Base-by-base conservation (phyloP, 2,113 vertebrate species). In the Ceratotherium simum region DNA sequence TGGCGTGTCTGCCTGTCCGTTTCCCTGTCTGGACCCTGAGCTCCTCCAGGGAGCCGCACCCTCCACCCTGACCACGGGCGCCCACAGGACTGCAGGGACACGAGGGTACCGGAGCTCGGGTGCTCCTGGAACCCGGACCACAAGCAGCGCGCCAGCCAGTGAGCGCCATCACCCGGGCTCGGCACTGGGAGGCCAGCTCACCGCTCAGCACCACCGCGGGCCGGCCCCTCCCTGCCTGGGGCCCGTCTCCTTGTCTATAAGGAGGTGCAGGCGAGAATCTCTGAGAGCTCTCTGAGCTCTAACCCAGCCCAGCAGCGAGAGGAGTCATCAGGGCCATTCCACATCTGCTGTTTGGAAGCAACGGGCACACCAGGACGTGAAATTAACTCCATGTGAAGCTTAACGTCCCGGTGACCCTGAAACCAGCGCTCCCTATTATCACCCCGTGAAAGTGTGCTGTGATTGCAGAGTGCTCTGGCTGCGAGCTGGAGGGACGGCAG, bases 311-410 rank as follows among this genome's bases (percentile, higher is more conserved):
- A n/a, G 16, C 31, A 13, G 42, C 39, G 16, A 1, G 20, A 58
- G 36, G 5, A n/a, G 39, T 5, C 27, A 2, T 6, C 58, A 20
- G 48, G 18, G 5, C 7, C 0, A 11, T 12, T 1, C 8, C 48
- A 33, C 27, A 8, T 31, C 56, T 73, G 21, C 5, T 2, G 64
- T 39, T n/a, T 36, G 39, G 65, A 18, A 51, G 36, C 33, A 8
- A 3, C 4, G 0, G 3, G 11, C 0, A 2, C 12, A 20, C 20
- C 0, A 4, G 51, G 58, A 46, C 5, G 0, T 0, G 6, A 42
- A n/a, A 48, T 56, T 2, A 10, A 48, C 6, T 81, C 58, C 51
- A 7, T 3, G 0, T 0, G 36, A 56, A 51, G 42, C n/a, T n/a
- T 18, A 23, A 8, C 56, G 13, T 27, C 39, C 17, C 10, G 2